Evolutionary conservation across 1,140 invertebrate species (phyloP), one percentile per base, ranked within the genome.

Genomic region (Sminthurides bifidus): DNA sequence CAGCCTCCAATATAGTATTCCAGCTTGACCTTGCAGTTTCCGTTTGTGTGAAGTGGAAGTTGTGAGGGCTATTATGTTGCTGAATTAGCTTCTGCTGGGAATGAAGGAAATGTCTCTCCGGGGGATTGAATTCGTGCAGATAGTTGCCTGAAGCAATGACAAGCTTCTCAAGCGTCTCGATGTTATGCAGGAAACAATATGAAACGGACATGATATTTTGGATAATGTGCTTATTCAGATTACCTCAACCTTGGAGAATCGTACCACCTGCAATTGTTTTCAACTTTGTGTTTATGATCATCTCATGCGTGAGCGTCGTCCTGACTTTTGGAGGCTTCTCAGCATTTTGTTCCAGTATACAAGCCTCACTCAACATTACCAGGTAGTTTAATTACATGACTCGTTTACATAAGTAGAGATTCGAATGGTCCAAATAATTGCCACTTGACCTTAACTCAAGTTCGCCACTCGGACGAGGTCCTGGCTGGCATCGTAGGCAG

Each of bases 191-290:
- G 27, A 15, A 31, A 14, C n/a, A 31, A 27, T 37, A 17, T 37
- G 33, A 29, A 52, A 51, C 26, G 19, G 19, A 33, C 33, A 30
- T 45, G 23, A 27, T 26, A 26, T 21, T 29, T 54, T 14, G n/a
- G 14, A 31, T 43, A 14, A 10, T n/a, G 31, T 52, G n/a, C 23
- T 27, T 21, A 21, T 59, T 53, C 30, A 65, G 63, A 21, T 38
- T 59, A 14, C 59, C 63, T n/a, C 63, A 65, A 38, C 56, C 63
- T 15, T 65, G 63, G 63, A 33, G 63, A 52, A 65, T 65, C n/a
- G 59, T 65, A 4, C 59, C 59, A 52, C 63, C 59, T 23, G 63
- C 63, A 10, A 50, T 65, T 41, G n/a, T 65, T n/a, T 61, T 65
- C 45, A 65, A 52, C 37, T 52, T 65, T 8, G 46, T 65, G n/a